These are phyloP conservation scores for Oostethus manadensis DNA, from an alignment of 2,113 vertebrate genomes.

Conservation along the genomic window DNA sequence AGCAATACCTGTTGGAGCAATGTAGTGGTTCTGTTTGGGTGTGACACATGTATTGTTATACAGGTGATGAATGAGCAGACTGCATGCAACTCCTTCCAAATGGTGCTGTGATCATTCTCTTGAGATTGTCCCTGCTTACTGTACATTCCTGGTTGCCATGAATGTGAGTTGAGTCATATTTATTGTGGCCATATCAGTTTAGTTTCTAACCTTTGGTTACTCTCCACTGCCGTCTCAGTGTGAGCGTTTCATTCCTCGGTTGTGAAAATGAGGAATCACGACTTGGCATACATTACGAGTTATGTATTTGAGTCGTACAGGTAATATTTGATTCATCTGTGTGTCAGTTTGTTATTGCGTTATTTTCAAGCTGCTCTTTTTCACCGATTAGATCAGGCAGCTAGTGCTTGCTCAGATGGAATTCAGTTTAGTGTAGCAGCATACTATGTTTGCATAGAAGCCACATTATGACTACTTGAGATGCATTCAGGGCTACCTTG, in stretches of 20 bases:
- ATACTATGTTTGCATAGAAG: too few relatives aligned
- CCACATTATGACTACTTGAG: too few relatives aligned
- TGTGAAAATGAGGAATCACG: background rate
- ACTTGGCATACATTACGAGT: background rate
- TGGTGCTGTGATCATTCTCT: background rate
- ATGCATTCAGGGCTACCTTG: too few relatives aligned
- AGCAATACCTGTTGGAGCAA: constrained; percentile 11
- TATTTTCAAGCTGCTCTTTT: too few relatives aligned
- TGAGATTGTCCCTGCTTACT: background rate
- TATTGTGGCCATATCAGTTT: background rate
- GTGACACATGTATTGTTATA: background rate
- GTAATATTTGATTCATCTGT: background rate
- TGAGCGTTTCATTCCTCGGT: background rate
- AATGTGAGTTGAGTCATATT: background rate
- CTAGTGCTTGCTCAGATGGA: too few relatives aligned
- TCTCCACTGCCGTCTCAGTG: background rate
- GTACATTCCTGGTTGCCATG: background rate
- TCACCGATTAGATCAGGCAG: too few relatives aligned
- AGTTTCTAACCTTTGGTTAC: background rate
- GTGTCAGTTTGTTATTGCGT: too few relatives aligned
- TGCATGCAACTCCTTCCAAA: background rate
- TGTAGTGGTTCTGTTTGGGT: constrained; percentile 1
- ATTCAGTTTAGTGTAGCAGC: too few relatives aligned
- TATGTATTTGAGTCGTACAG: background rate
- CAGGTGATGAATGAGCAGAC: constrained; percentile 1